Conservation (phyloP, 2,797 vertebrate species). For the Anas georgica region DNA sequence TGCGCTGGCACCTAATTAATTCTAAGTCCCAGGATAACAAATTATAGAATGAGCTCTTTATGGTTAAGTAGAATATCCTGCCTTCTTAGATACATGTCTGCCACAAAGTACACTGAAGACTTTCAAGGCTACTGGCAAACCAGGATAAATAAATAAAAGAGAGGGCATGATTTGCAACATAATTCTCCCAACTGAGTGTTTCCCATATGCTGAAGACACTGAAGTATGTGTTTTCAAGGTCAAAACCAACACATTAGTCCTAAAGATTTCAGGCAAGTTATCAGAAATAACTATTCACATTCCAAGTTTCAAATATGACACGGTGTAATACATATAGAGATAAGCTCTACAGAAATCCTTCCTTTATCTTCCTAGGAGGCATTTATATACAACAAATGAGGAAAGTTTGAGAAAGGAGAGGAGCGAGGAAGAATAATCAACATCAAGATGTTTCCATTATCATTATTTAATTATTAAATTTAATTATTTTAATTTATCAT, state of each 20-base stretch:
- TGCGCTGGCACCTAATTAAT: not conserved
- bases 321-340: not conserved
- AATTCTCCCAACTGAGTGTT: not conserved
- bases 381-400: not conserved
- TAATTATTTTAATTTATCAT: too few species aligned
- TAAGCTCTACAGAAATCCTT: not conserved
- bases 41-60: not conserved
- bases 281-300: not conserved
- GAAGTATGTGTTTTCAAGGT: not conserved
- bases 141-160: not conserved
- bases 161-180: not conserved
- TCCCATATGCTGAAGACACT: not conserved
- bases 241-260: not conserved
- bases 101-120: not conserved
- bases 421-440: not conserved
- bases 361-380: not conserved
- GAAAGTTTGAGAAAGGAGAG: not conserved
- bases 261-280: not conserved
- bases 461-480: too few species aligned
- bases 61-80: not conserved
- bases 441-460: not conserved
- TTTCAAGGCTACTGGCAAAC: not conserved
- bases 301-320: not conserved
- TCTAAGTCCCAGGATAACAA: not conserved
- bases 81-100: rapidly evolving